Evolutionary conservation across 2,888 invertebrate species (phyloP).

Genomic region (Lasioglossum figueresi): DNA sequence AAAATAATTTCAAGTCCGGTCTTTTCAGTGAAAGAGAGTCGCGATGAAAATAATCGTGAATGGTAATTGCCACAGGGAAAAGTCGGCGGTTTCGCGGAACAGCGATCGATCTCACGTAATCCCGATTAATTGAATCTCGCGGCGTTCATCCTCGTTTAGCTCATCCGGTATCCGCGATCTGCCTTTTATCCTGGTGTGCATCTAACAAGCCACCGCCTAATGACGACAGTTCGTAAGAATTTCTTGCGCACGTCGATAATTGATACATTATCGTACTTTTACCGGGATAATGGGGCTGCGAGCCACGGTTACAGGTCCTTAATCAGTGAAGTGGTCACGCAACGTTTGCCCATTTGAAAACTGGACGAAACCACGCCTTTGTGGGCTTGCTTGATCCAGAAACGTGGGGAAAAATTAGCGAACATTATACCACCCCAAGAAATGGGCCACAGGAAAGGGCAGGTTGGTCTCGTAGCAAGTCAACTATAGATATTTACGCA

Average conservation of each 20-base stretch:
- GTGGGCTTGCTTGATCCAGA: conserved; percentile 8
- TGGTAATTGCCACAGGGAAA: not conserved
- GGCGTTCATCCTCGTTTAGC: conserved; percentile 10
- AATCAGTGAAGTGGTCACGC: conserved; percentile 57
- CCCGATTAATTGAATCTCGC: conserved; percentile 16
- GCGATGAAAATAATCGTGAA: not conserved
- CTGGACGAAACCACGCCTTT: conserved; percentile 51
- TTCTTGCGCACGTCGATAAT: conserved; percentile 22
- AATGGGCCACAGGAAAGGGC: no score
- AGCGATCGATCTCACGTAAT: not conserved
- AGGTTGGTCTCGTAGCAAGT: not conserved
- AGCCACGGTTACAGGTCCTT: conserved; percentile 1
- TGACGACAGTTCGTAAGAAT: conserved; percentile 5
- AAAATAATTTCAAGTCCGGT: not conserved
- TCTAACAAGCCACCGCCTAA: conserved; percentile 6
- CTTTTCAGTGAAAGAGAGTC: not conserved
- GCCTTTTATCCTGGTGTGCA: not conserved
- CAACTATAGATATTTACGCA: not conserved
- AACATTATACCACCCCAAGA: not conserved
- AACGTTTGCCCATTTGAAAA: conserved; percentile 44
- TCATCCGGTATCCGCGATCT: not conserved
- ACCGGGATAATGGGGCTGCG: not conserved
- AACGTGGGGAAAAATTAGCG: conserved; percentile 1
- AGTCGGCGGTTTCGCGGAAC: not conserved
- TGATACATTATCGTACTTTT: conserved; percentile 31